Percentiles rank a stretch among this genome's conserved stretches.
Conservation (phyloP, 2,888 invertebrate genomes). For the Trissonchulus latispiculum region DNA sequence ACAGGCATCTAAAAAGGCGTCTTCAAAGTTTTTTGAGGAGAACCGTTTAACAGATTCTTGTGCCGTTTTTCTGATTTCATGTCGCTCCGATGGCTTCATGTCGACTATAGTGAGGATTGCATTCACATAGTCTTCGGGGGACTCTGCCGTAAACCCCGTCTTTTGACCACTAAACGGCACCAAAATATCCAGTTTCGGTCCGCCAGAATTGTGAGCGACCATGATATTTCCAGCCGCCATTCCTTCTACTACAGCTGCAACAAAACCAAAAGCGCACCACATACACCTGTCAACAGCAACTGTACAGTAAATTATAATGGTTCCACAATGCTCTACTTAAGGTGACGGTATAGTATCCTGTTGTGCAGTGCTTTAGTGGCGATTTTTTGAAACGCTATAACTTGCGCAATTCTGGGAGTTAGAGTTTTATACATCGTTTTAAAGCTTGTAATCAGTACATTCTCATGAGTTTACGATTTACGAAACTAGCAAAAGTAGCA, state of each 20-base stretch:
- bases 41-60: conserved; percentile 29
- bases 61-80: conserved; percentile 31
- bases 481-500: too few species aligned
- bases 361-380: too few species aligned
- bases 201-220: conserved; percentile 86
- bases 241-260: conserved; percentile 74
- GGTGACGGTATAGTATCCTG: too few species aligned
- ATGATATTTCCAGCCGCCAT: conserved; percentile 94
- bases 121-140: conserved; percentile 29
- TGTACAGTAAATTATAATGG: too few species aligned
- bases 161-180: conserved; percentile 34
- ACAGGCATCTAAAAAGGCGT: conserved; percentile 18
- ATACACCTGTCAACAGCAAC: too few species aligned
- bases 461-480: too few species aligned
- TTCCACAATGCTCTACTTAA: too few species aligned
- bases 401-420: too few species aligned
- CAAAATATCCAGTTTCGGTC: conserved; percentile 80
- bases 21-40: conserved; percentile 32
- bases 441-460: too few species aligned
- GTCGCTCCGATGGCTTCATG: conserved; percentile 26
- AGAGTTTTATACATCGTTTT: too few species aligned
- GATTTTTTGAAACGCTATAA: too few species aligned
- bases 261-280: too few species aligned
- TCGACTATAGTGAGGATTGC: conserved; percentile 31
- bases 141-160: conserved; percentile 20